These are phyloP conservation scores for Limonius californicus DNA, from an alignment of 1,140 invertebrate genomes.

Conservation along the genomic window DNA sequence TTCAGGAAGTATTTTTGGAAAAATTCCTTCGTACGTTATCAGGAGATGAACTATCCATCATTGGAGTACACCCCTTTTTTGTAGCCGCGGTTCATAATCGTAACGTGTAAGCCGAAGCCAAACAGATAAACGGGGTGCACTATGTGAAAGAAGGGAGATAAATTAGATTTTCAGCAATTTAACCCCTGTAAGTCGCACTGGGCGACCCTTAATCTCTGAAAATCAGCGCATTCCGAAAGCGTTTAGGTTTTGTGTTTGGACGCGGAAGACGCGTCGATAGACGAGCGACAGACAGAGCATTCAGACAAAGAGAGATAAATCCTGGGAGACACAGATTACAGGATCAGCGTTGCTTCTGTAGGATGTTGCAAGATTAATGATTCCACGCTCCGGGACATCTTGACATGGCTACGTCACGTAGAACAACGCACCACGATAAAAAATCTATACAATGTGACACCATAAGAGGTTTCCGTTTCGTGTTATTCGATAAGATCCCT, in stretches of 20 bases:
- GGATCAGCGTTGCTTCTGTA: slow-evolving; percentile 37
- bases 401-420: slow-evolving; percentile 39
- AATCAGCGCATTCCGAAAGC: neutral
- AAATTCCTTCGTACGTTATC: too few species aligned
- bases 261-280: slow-evolving; percentile 7
- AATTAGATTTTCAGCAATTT: neutral
- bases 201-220: neutral
- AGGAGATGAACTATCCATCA: too few species aligned
- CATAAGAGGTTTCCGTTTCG: slow-evolving; percentile 6
- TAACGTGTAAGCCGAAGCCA: neutral
- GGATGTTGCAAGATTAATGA: slow-evolving; percentile 42
- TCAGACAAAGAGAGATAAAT: slow-evolving; percentile 43
- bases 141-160: neutral
- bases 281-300: slow-evolving; percentile 33
- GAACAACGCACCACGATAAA: slow-evolving; percentile 33
- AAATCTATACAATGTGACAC: slow-evolving; percentile 30
- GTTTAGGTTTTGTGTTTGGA: neutral
- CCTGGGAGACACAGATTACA: slow-evolving; percentile 43
- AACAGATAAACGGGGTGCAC: neutral
- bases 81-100: too few species aligned
- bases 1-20: too few species aligned
- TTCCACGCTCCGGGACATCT: slow-evolving; percentile 38
- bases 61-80: too few species aligned
- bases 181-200: neutral
- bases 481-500: slow-evolving; percentile 12